A percentile compares a stretch with the other conserved stretches of the same genome.
Conservation (phyloP, 1,140 invertebrate genomes). For the Drosophila funebris region DNA sequence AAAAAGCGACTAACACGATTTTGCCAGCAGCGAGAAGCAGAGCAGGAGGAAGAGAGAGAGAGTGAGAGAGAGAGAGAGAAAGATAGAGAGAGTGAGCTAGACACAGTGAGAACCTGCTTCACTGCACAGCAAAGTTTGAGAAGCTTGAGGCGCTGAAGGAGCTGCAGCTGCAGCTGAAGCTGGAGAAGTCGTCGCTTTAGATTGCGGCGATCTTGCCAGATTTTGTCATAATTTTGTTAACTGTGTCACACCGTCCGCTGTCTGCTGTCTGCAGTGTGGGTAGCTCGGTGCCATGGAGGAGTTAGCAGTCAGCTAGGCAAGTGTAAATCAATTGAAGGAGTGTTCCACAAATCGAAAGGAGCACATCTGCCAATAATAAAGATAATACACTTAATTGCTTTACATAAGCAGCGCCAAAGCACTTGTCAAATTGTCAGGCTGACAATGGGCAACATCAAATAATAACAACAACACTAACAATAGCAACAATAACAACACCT, state of each 20-base stretch:
- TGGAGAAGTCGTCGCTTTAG: background rate
- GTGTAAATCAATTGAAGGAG: slow-evolving; percentile 57
- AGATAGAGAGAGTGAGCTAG: background rate
- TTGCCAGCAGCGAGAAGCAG: slow-evolving; percentile 12
- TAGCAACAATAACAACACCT: slow-evolving; percentile 30
- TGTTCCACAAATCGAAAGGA: slow-evolving; percentile 43
- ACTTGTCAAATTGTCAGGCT: slow-evolving; percentile 36
- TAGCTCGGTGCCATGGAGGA: too few relatives aligned
- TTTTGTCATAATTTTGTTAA: slow-evolving; percentile 35
- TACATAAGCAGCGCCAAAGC: slow-evolving; percentile 50
- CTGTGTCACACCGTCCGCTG: slow-evolving; percentile 52
- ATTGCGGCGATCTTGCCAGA: slow-evolving; percentile 1
- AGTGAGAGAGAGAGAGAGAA: background rate
- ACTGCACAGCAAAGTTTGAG: background rate
- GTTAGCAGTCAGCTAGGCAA: too few relatives aligned
- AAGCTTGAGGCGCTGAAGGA: background rate
- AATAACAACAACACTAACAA: slow-evolving; percentile 14
- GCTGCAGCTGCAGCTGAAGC: too few relatives aligned
- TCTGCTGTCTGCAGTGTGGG: slow-evolving; percentile 37
- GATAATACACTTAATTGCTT: slow-evolving; percentile 25
- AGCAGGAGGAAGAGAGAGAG: background rate
- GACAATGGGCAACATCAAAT: background rate
- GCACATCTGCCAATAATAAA: slow-evolving; percentile 35
- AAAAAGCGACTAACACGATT: slow-evolving; percentile 51
- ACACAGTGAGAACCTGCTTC: slow-evolving; percentile 30